phyloP scores from a whole-genome alignment of 2,113 vertebrate species.

The Gymnarchus niloticus region DNA sequence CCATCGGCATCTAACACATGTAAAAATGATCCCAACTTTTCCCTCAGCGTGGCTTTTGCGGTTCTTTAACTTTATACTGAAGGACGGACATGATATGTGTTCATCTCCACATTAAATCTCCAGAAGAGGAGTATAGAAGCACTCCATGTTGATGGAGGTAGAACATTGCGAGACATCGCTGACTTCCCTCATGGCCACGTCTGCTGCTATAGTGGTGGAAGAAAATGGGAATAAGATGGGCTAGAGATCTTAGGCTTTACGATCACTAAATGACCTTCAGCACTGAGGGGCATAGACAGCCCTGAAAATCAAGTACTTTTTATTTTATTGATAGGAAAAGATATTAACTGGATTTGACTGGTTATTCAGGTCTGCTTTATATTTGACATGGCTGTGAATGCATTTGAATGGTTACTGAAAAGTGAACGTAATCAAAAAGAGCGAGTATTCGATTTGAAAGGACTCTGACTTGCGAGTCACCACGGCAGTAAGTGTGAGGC shows the following conservation, averaged over 20 bases:
- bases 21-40: neutral
- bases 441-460: neutral
- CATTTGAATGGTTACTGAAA: neutral
- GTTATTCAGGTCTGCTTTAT: neutral
- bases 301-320: neutral
- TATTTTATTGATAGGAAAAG: neutral
- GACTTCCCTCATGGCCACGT: neutral
- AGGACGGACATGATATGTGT: neutral
- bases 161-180: neutral
- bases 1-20: no score
- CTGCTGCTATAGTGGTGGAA: neutral
- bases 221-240: neutral
- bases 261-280: neutral
- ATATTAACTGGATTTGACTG: neutral
- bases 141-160: neutral
- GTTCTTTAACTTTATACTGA: neutral
- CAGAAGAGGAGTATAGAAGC: neutral
- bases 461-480: no score
- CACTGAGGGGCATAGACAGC: neutral
- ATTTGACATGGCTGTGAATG: neutral
- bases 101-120: conserved; percentile 5
- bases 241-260: neutral
- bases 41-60: neutral
- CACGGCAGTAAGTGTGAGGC: no score
- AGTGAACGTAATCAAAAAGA: neutral